Evolutionary conservation across 2,113 vertebrate species (phyloP).

Genomic region (Zosterops hypoxanthus): DNA sequence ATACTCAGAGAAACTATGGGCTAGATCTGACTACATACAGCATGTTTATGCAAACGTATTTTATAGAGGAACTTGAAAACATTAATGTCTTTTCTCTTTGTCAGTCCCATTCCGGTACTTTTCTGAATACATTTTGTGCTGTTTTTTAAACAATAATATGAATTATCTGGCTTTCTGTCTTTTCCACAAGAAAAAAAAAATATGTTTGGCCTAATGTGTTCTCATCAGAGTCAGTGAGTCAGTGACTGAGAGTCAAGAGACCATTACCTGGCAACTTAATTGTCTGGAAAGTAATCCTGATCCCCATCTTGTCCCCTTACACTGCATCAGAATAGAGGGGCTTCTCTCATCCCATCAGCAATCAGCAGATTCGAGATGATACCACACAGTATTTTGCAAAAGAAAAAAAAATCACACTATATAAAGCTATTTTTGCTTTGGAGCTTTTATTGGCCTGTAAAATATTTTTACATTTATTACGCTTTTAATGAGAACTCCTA

Average conservation of each 20-base stretch:
- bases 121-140: background rate
- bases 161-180: background rate
- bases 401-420: constrained; percentile 70
- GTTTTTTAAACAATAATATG: background rate
- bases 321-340: background rate
- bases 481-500: constrained; percentile 83
- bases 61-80: constrained; percentile 35
- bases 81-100: constrained; percentile 13
- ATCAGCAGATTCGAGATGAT: constrained; percentile 60
- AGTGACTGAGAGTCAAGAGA: background rate
- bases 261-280: background rate
- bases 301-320: background rate
- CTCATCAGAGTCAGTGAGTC: background rate
- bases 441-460: constrained; percentile 82
- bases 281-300: background rate
- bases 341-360: constrained; percentile 52
- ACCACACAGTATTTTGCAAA: constrained; percentile 72
- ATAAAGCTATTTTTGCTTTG: constrained; percentile 82
- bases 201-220: background rate
- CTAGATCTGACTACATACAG: constrained; percentile 30
- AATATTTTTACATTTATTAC: constrained; percentile 86
- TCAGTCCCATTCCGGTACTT: background rate
- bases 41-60: constrained; percentile 37
- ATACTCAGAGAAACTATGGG: constrained; percentile 27
- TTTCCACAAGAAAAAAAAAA: background rate